Percentiles rank a stretch among this genome's conserved stretches.
phyloP scores from a whole-genome alignment of 2,113 vertebrate species.

The Entosphenus tridentatus region DNA sequence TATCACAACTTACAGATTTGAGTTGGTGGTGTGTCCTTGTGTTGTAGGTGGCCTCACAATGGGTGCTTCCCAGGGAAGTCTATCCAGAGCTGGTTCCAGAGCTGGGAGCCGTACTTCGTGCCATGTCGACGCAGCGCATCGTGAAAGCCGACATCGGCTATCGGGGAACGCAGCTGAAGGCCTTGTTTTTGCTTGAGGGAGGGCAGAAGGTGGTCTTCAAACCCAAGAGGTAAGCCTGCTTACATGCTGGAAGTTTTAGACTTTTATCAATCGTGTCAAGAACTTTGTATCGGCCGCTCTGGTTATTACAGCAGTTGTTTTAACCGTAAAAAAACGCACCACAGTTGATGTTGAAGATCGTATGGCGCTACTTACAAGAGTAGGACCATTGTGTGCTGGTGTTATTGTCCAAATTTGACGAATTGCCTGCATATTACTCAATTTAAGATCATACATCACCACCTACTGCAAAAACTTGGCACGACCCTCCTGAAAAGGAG shows the following conservation, averaged over 20 bases:
- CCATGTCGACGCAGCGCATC: constrained; percentile 52
- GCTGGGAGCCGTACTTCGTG: constrained; percentile 61
- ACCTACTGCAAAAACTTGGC: too few species aligned
- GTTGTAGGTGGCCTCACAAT: constrained; percentile 48
- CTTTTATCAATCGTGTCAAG: fast-evolving
- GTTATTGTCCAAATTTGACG: too few species aligned
- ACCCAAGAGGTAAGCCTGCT: constrained; percentile 51
- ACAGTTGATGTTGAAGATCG: constrained; percentile 10
- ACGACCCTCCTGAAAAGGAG: too few species aligned
- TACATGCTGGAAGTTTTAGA: too few species aligned
- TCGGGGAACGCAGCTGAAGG: constrained; percentile 88
- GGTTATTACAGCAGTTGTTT: too few species aligned
- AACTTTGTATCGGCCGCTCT: neutral
- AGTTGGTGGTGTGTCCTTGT: neutral
- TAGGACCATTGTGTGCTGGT: too few species aligned
- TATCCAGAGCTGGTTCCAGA: constrained; percentile 88
- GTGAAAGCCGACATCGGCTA: constrained; percentile 80
- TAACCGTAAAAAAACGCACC: too few species aligned
- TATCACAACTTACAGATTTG: neutral
- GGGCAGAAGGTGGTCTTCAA: constrained; percentile 98
- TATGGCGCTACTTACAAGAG: too few species aligned
- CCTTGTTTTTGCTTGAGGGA: constrained; percentile 70
- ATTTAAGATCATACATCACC: too few species aligned
- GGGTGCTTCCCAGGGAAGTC: constrained; percentile 89
- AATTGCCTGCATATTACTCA: too few species aligned